phyloP scores from a whole-genome alignment of 2,113 vertebrate species.

The Tenebrosternarchus preto region DNA sequence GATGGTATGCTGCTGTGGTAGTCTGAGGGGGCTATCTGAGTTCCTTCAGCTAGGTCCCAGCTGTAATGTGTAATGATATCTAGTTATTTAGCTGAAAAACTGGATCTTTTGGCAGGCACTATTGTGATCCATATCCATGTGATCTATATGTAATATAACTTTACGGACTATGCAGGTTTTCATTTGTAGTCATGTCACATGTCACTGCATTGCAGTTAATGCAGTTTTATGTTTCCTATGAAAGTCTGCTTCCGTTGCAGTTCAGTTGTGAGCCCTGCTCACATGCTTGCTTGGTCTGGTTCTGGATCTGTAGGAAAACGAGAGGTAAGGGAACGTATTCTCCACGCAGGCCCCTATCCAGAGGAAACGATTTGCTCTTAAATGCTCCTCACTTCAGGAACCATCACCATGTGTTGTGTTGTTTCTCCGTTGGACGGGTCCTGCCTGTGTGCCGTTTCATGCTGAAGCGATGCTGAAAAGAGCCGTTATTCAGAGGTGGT shows the following conservation, averaged over 20 bases:
- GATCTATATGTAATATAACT: too few relatives aligned
- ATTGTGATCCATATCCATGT: not conserved
- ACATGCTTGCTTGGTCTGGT: not conserved
- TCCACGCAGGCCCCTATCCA: not conserved
- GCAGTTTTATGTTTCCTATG: not conserved
- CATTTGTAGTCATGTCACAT: not conserved
- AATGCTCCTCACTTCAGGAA: not conserved
- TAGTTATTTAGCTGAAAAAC: conserved; percentile 2
- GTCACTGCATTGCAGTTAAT: not conserved
- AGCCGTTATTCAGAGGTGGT: conserved; percentile 47
- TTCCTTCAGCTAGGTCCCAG: conserved; percentile 14
- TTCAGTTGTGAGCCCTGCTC: not conserved
- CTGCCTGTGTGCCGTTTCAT: conserved; percentile 14
- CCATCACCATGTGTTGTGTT: not conserved
- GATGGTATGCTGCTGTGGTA: not conserved
- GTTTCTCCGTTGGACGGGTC: not conserved
- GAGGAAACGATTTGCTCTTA: not conserved
- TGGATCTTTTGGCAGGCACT: not conserved
- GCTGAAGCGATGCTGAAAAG: conserved; percentile 58
- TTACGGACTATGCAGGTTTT: not conserved
- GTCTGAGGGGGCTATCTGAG: conserved; percentile 18
- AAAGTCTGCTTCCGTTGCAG: not conserved
- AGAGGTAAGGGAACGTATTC: not conserved
- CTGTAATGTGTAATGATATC: conserved; percentile 49
- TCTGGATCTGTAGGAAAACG: not conserved